Percentiles rank a stretch among this genome's conserved stretches.
Conservation (phyloP, 35 echinoderm and acorn worm species). For the Nesometra sesokonis region DNA sequence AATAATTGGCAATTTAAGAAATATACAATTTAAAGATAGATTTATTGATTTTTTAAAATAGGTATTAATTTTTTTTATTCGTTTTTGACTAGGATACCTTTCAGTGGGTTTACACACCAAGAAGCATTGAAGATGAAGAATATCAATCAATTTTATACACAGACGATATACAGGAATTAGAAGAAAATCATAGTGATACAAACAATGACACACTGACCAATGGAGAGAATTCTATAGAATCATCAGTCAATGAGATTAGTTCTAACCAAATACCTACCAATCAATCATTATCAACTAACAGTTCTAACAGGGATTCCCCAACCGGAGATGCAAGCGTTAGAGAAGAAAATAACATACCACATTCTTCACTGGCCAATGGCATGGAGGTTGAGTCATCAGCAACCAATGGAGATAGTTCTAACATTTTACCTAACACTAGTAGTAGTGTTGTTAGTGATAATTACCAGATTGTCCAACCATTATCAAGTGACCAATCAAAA, state of each 20-base stretch:
- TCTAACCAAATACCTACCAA: not conserved
- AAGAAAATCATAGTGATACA: not conserved
- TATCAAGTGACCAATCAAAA: not conserved
- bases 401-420: not conserved
- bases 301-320: not conserved
- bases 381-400: not conserved
- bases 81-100: not conserved
- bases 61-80: too few relatives aligned
- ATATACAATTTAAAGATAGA: too few relatives aligned
- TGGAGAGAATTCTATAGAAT: not conserved
- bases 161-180: not conserved
- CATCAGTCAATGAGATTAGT: not conserved
- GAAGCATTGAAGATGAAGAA: not conserved
- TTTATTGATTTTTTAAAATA: too few relatives aligned
- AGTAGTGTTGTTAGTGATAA: not conserved
- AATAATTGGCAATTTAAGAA: too few relatives aligned
- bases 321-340: not conserved
- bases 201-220: not conserved
- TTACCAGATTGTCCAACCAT: not conserved
- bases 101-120: not conserved
- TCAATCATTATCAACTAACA: not conserved
- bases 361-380: not conserved
- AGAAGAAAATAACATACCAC: not conserved
- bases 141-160: not conserved
- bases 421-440: not conserved